phyloP scores from a whole-genome alignment of 2,113 vertebrate species.

The Alosa alosa region DNA sequence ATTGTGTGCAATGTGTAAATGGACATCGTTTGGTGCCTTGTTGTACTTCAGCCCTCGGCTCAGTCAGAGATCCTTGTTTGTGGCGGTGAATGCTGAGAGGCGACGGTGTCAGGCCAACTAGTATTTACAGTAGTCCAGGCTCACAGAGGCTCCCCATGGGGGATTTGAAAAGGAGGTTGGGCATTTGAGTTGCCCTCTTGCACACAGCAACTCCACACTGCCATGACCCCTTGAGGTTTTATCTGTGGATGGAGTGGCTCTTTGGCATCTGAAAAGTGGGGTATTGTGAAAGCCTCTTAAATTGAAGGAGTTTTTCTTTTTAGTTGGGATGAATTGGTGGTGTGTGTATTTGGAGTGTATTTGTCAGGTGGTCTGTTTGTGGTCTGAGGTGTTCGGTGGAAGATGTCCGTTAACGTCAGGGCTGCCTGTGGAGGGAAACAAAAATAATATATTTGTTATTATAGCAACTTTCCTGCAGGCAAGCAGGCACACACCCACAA shows the following conservation, averaged over 20 bases:
- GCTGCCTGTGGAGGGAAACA: background rate
- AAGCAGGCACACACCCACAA: background rate
- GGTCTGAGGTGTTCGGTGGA: background rate
- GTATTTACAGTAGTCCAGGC: background rate
- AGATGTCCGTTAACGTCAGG: background rate
- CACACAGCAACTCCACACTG: background rate
- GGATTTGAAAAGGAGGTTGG: background rate
- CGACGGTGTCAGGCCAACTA: background rate
- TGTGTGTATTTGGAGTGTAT: background rate
- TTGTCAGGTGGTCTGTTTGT: background rate
- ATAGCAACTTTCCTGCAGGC: background rate
- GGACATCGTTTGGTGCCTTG: background rate
- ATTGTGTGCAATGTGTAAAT: background rate
- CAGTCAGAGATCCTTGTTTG: background rate
- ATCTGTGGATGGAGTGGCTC: background rate
- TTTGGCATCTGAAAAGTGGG: background rate
- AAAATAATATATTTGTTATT: background rate
- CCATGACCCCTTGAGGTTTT: background rate
- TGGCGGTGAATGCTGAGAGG: background rate
- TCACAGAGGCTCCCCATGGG: background rate
- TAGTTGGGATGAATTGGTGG: background rate
- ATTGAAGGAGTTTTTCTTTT: background rate
- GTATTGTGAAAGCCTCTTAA: background rate
- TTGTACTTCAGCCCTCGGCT: background rate
- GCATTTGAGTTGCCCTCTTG: background rate